Evolutionary conservation across 1,140 invertebrate species (phyloP), one percentile per base, ranked within the genome.

Genomic region (Drosophila oshimai): DNA sequence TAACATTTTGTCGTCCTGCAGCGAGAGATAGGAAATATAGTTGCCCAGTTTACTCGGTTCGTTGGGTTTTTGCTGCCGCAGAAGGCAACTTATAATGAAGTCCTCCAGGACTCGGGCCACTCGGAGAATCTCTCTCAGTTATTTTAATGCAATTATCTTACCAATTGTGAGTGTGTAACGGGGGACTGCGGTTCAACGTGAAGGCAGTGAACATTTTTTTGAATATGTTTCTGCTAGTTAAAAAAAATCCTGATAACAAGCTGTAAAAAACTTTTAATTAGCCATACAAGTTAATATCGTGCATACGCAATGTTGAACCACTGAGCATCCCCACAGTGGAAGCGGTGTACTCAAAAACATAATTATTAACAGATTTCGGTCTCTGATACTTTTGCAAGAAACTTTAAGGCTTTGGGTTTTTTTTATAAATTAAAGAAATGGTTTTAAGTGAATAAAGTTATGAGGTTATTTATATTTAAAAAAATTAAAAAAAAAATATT

Each of bases 251-350:
- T 33, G 54, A 29, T 70, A 55, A 53, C 51, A 51, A 39, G 44
- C 42, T 42, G 67, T 17, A 61, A 72, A 70, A 49, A 83, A 83
- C 61, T 83, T 83, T 83, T 83, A 83, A 83, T 83, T 83, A 83
- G 64, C 68, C 69, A 37, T 12, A 26, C 53, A 55, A 73, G 73
- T 77, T 69, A 74, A 78, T 71, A 83, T 36, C 54, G 46, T 46
- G 57, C 49, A 73, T 83, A 77, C 61, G 78, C 53, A 58, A 47
- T 33, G 69, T 49, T 58, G 49, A 64, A 57, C 49, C 34, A 31
- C 37, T 47, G 10, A 74, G 62, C 33, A 54, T 39, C 69, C 20
- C 9, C 33, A 29, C 39, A 26, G 12, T 20, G 12, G 20, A 36
- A 45, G 12, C 2, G 13, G 10, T 6, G 28, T 34, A 41, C 31